Evolutionary conservation across 2,888 invertebrate species (phyloP), one percentile per base, ranked within the genome.

Genomic region (Dryococelus australis): DNA sequence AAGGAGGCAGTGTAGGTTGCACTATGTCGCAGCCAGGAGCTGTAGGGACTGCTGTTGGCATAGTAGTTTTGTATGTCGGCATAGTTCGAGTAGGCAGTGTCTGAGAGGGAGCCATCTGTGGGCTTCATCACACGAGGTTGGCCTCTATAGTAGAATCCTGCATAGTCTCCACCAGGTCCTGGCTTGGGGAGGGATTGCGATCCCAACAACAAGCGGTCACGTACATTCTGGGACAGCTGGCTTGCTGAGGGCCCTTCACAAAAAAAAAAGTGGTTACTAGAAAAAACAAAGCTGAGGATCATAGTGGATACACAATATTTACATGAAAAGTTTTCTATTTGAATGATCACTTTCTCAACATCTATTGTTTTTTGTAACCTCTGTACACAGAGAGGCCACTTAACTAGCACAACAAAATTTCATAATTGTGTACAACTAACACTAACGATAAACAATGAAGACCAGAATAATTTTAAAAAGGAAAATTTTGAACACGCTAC

Each of bases 11-110:
- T 92, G 89, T 94, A 94, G n/a, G 93, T 93, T 83, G 93, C 92
- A 89, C 97, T 97, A 92, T 97, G 97, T 92, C 97, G 95, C 91
- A 97, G 94, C 97, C 97, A 97, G 89, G 97, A 96, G 28, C 96
- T 96, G 91, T 97, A 97, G 0, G 96, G 96, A 91, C 97, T 96
- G 88, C 92, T 91, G 65, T 91, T 91, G 0, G 91, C 91, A 87
- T 92, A 92, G 89, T 92, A 92, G 35, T 92, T 92, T 88, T 93
- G 93, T 81, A 93, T 91, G 90, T 93, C 93, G 86, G 96, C 96
- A 91, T 96, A 97, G 91, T 96, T 97, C 79, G 97, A 96, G 91
- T 95, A 95, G 13, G 96, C 96, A 1, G 97, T 97, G 91, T 98
- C 98, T 86, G 97, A 97, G 65, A 98, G 94, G 89, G 97, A 97